These are phyloP conservation scores for Biston betularia DNA, from an alignment of 2,888 invertebrate species.

Conservation along the genomic window DNA sequence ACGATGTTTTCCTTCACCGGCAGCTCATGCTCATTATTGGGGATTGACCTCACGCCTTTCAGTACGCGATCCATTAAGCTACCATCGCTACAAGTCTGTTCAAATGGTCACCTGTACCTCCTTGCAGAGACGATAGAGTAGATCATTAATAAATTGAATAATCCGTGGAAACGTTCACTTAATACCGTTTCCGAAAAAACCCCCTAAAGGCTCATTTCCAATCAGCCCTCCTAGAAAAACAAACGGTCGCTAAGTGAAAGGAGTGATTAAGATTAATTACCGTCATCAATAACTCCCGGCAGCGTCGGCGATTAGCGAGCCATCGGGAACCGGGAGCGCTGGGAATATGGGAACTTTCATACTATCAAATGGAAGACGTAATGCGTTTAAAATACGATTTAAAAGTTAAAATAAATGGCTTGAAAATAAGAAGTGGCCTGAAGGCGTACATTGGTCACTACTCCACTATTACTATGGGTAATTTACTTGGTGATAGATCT, in stretches of 20 bases:
- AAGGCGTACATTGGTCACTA: too few species aligned
- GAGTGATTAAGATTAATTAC: conserved; percentile 52
- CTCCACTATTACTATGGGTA: too few species aligned
- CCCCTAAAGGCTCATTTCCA: conserved; percentile 11
- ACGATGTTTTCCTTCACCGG: too few species aligned
- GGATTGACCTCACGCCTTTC: too few species aligned
- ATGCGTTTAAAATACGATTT: background rate
- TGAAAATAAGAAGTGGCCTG: too few species aligned
- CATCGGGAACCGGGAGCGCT: conserved; percentile 1
- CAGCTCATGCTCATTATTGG: too few species aligned
- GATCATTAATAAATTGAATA: background rate
- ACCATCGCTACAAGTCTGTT: too few species aligned
- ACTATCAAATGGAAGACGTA: background rate
- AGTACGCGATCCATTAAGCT: too few species aligned
- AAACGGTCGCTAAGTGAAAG: conserved; percentile 38
- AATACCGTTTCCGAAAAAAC: conserved; percentile 12
- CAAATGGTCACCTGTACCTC: too few species aligned
- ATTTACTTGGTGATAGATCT: too few species aligned
- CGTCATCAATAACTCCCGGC: conserved; percentile 50
- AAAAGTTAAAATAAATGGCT: too few species aligned
- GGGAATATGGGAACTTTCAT: background rate
- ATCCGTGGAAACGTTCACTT: background rate
- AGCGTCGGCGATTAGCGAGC: conserved; percentile 23
- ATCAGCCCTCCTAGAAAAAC: conserved; percentile 31
- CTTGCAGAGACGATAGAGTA: too few species aligned